Evolutionary conservation across 2,888 invertebrate species (phyloP), one percentile per base, ranked within the genome.

Genomic region (Adineta ricciae): DNA sequence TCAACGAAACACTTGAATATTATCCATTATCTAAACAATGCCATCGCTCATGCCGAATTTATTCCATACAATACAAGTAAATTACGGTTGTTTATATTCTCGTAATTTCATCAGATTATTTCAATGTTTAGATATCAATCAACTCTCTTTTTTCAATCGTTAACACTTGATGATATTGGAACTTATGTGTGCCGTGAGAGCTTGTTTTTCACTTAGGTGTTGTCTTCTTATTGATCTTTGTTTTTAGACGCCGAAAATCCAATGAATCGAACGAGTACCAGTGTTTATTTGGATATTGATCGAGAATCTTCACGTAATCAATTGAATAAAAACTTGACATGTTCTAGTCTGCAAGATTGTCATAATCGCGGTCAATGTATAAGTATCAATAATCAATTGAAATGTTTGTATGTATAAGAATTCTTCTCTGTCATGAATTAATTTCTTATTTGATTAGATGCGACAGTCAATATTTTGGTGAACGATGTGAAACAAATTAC

Each of bases 211-310:
- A 46, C 46, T n/a, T n/a, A n/a, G 46, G 11, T 46, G 5, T 8
- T 46, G 5, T 46, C 11, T 46, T 46, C 46, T 46, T 46, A 46
- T 46, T 46, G 46, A 8, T 46, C 11, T 46, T 46, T 11, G 5
- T 21, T 24, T 24, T 78, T n/a, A 78, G 78, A 78, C n/a, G 78
- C 78, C 9, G 78, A 78, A 78, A 78, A 78, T 41, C 41, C 78
- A 78, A 41, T 78, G n/a, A 78, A 41, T 78, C 38, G 9, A 0
- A 78, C 78, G 11, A 38, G 2, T 4, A 2, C 78, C 14, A 41
- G 24, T n/a, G n/a, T 78, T 14, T 24, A 38, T 41, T 8, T 78
- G 41, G 41, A 24, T 41, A 41, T 78, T 24, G 78, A 41, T 78
- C 46, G 46, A 46, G 46, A 46, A 46, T 11, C 5, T 46, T 3